Percentiles rank a stretch among this genome's conserved stretches.
These are phyloP conservation scores for Athetis lepigone DNA, from an alignment of 2,888 invertebrate species.

Conservation along the genomic window DNA sequence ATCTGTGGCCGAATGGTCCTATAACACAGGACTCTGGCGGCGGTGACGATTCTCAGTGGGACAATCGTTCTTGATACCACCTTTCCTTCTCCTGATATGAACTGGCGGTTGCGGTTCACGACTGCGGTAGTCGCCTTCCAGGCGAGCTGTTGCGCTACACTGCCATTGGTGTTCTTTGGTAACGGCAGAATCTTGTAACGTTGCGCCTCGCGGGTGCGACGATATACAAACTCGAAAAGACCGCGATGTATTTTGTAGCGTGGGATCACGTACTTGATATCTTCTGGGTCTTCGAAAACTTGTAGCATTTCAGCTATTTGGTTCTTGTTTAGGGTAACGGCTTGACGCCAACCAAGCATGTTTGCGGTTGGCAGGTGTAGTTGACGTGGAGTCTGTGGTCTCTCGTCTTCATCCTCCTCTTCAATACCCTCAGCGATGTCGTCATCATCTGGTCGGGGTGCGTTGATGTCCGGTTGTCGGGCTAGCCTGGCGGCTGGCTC, in stretches of 20 bases:
- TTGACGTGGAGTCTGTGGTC: too few relatives aligned
- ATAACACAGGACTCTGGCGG: not conserved
- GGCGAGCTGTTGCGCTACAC: not conserved
- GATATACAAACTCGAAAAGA: slow-evolving; percentile 3
- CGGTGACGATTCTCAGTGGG: not conserved
- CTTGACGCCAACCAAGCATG: not conserved
- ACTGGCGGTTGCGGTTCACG: not conserved
- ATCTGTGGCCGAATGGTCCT: not conserved
- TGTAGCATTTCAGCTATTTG: not conserved
- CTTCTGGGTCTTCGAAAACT: not conserved
- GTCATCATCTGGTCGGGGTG: not conserved
- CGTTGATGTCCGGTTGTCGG: not conserved
- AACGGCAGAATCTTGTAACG: not conserved
- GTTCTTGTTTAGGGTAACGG: not conserved
- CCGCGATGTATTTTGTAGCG: not conserved
- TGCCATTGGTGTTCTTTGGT: not conserved
- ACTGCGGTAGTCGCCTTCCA: not conserved
- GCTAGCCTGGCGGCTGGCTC: not conserved
- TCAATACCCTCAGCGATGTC: not conserved
- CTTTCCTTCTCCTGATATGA: slow-evolving; percentile 2
- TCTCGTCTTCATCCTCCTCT: not conserved
- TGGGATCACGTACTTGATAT: not conserved
- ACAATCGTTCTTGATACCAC: not conserved
- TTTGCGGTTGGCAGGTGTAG: too few relatives aligned
- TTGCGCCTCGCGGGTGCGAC: not conserved